Conservation (phyloP, 2,113 vertebrate species). For the Malaclemys terrapin region DNA sequence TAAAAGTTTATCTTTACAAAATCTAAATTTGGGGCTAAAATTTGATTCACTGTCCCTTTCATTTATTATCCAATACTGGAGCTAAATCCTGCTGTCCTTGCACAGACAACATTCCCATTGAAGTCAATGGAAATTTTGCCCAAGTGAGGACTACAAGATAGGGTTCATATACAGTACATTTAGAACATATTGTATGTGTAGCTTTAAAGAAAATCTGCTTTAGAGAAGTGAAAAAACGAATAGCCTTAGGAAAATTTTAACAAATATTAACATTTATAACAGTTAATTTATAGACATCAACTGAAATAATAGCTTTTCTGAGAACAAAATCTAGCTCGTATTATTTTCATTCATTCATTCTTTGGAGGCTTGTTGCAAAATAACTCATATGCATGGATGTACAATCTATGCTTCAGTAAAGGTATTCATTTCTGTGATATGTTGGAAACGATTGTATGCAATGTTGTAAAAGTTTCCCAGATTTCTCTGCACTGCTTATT, state of each 20-base stretch:
- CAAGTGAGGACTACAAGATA: not conserved
- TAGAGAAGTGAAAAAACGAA: slow-evolving; percentile 5
- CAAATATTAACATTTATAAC: not conserved
- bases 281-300: slow-evolving; percentile 1
- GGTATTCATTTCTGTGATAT: not conserved
- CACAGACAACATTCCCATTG: not conserved
- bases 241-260: not conserved
- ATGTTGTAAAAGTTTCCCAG: not conserved
- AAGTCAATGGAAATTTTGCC: not conserved
- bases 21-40: not conserved
- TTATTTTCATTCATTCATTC: not conserved
- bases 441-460: not conserved
- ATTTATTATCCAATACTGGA: not conserved
- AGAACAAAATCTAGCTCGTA: not conserved
- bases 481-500: not conserved
- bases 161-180: not conserved
- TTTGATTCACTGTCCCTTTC: not conserved
- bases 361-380: not conserved
- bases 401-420: not conserved
- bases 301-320: slow-evolving; percentile 15
- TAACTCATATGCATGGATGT: not conserved
- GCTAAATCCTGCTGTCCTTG: not conserved
- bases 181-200: not conserved
- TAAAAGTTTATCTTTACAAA: slow-evolving; percentile 16
- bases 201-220: not conserved